Evolutionary conservation across 1,140 invertebrate species (phyloP), one percentile per base, ranked within the genome.

Genomic region (Kradibia gibbosae): DNA sequence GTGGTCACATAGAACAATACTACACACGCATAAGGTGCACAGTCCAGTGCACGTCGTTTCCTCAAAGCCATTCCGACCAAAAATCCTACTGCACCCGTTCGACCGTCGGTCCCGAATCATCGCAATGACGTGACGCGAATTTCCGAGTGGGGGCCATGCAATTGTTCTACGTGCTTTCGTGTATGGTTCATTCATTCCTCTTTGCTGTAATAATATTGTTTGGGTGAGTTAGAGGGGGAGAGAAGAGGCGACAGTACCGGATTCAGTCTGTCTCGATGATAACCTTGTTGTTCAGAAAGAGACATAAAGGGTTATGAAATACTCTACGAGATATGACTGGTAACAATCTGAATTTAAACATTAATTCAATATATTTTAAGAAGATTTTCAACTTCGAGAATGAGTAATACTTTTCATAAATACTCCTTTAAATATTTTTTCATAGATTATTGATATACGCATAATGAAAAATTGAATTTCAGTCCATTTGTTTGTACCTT

Each of bases 61-160:
- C n/a, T n/a, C n/a, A n/a, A n/a, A n/a, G 55, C 74, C 22, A n/a
- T 28, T 17, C 50, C 50, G 50, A 22, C 50, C 15, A 53, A 3
- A 8, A 45, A 45, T 8, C 20, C 28, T 17, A 25, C 74, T 42
- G 53, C 13, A n/a, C n/a, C n/a, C n/a, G n/a, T n/a, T n/a, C n/a
- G n/a, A n/a, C n/a, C n/a, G n/a, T n/a, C n/a, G n/a, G n/a, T n/a
- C n/a, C n/a, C n/a, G n/a, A n/a, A n/a, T n/a, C n/a, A n/a, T n/a
- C n/a, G n/a, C 65, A 34, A 71, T 85, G 74, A 83, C 84, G 84
- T 85, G 83, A 84, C 57, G 60, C 80, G 83, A 80, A 82, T 85
- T 73, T 67, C 80, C 31, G 42, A 28, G 42, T 45, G 31, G 39
- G 48, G 5, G 50, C 42, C 78, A 72, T 84, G 73, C 82, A 83